A percentile compares a stretch with the other conserved stretches of the same genome.
Evolutionary conservation across 2,888 invertebrate species (phyloP).

Genomic region (Xestia rhomboidea): DNA sequence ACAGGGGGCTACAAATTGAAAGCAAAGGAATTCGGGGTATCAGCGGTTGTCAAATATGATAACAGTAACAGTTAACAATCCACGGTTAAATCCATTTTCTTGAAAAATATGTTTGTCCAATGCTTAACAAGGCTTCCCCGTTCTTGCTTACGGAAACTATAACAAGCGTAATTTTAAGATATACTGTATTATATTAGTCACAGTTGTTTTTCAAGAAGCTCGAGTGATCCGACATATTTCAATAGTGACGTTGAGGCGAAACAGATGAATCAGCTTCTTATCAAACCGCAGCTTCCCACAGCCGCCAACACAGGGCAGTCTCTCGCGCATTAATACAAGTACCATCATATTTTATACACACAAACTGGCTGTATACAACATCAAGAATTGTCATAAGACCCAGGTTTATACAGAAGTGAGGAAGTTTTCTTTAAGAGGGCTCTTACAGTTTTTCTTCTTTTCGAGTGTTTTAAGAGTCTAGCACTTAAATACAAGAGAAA

Average conservation of each 20-base stretch:
- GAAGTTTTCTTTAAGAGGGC: too few relatives aligned
- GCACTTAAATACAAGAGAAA: too few relatives aligned
- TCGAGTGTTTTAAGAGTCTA: too few relatives aligned
- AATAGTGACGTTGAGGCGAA: constrained; percentile 14
- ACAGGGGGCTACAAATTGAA: too few relatives aligned
- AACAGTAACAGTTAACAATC: too few relatives aligned
- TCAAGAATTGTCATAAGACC: background rate
- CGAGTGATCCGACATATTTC: background rate
- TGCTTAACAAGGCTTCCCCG: background rate
- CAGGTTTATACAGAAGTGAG: background rate
- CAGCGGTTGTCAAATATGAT: too few relatives aligned
- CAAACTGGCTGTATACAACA: background rate
- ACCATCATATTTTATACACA: background rate
- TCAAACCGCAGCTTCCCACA: constrained; percentile 23
- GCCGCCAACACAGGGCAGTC: background rate
- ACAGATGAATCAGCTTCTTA: constrained; percentile 48
- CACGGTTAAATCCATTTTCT: too few relatives aligned
- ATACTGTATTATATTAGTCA: constrained; percentile 26
- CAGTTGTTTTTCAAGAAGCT: constrained; percentile 10
- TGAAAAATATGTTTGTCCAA: too few relatives aligned
- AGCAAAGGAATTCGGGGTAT: too few relatives aligned
- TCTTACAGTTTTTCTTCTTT: too few relatives aligned
- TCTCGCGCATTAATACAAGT: background rate
- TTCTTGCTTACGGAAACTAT: background rate
- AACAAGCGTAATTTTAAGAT: background rate